Base-by-base conservation (phyloP, 1,140 invertebrate species). In the Calliopsis andreniformis region DNA sequence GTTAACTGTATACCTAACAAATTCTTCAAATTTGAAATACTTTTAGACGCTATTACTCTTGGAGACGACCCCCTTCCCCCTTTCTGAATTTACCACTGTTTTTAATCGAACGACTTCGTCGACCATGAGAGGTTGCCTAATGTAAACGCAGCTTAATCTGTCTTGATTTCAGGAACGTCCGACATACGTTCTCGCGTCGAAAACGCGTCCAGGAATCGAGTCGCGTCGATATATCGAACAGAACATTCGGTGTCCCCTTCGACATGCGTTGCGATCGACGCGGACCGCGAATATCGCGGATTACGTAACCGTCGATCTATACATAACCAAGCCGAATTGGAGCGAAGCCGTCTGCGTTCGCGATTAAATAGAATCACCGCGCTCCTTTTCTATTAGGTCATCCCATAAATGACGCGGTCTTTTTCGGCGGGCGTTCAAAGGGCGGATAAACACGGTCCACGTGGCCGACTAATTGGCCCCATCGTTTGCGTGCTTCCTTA, bases 311-410 rank as follows among this genome's bases (percentile, higher is more conserved):
- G 8, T 7, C 23, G 42, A 14, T 58, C 55, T 69, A 69, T 58
- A 69, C 53, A 59, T 59, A 70, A 59, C 55, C 45, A 59, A 35
- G 30, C 30, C 32, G 68, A 70, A 70, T 70, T 59, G 55, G 55
- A 70, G 68, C 55, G 55, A 70, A 70, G 43, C 55, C 68, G 55
- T 35, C 55, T 3, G 28, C 68, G 55, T 47, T 70, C 55, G 43
- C 68, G 43, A 70, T 70, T 59, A 70, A 70, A 59, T 70, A 70
- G 53, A 70, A 35, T 20, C 68, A n/a, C 20, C 30, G 53, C 25
- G 20, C 25, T 23, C 55, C 42, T 56, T 30, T 64, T 59, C 43
- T 66, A 43, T 68, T 59, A 63, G 58, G 67, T 76, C 56, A 20
- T 23, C 8, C 56, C 56, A 5, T 39, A 39, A 39, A 10, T 32